Evolutionary conservation across 2,113 vertebrate species (phyloP), one percentile per base, ranked within the genome.

Genomic region (Cyanistes caeruleus): DNA sequence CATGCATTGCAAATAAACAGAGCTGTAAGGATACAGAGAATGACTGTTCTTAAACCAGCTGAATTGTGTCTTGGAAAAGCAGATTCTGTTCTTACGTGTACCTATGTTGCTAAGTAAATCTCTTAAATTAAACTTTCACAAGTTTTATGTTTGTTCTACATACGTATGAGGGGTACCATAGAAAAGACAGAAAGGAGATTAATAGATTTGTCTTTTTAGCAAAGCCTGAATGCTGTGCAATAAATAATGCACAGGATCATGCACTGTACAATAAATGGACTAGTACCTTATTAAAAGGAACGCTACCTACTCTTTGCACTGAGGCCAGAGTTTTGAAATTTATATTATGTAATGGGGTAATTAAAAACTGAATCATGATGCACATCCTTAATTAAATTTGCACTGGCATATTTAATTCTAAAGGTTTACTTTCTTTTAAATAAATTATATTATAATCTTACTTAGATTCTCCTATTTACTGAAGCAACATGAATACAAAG

Each of bases 1-100:
- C 17, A 74, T 0, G 1, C 10, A 78, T 0, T 39, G 48, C 12
- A 8, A 91, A 79, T 13, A 25, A 70, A 70, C 0, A 1, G 24
- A 87, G 13, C 16, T 85, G 11, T 76, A 82, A 64, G 39, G 59
- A 70, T 13, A 58, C 3, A 17, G 76, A 72, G 19, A 70, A 75
- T 41, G 7, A 59, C 48, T 87, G 11, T 28, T 72, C 43, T 55
- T 84, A 82, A 89, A 49, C 8, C 27, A 91, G 39, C 11, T 72
- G 58, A 87, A 75, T 44, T 21, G 35, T 55, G 15, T 70, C 19
- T 68, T 51, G 15, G 44, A 91, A 78, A 80, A 87, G 11, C 15
- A 84, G 52, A 44, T 60, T 64, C 56, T 52, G 59, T n/a, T 87
- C 23, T 20, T 68, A 7, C 1, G 1, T 49, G 39, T 64, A 51